A percentile compares a stretch with the other conserved stretches of the same genome.
phyloP scores from a whole-genome alignment of 2,888 invertebrate species.

The Fabriciana adippe region DNA sequence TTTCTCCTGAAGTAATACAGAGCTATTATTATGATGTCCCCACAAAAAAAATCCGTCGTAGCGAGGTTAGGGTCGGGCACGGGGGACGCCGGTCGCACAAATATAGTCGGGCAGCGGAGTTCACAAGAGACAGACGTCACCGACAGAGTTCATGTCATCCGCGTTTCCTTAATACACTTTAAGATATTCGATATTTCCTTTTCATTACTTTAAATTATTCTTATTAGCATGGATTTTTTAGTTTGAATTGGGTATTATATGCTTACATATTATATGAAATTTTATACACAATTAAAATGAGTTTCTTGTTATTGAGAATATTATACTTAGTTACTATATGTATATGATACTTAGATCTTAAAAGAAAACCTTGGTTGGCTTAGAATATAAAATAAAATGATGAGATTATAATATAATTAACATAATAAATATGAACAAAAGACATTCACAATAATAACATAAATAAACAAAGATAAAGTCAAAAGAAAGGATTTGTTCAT shows the following conservation, averaged over 20 bases:
- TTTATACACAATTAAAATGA: no score
- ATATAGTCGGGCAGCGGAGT: conserved; percentile 53
- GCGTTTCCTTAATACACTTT: conserved; percentile 12
- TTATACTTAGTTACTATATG: no score
- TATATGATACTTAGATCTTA: no score
- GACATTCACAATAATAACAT: not conserved
- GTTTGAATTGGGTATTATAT: no score
- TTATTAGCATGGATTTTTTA: not conserved
- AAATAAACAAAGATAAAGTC: conserved; percentile 35
- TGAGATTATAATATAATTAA: no score
- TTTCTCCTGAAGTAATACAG: conserved; percentile 82
- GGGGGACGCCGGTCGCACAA: conserved; percentile 48
- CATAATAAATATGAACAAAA: not conserved
- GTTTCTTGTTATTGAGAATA: no score
- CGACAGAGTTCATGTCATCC: conserved; percentile 39
- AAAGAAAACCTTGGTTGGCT: no score
- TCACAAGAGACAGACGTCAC: conserved; percentile 52
- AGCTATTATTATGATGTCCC: conserved; percentile 83
- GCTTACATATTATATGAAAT: no score
- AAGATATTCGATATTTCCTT: conserved; percentile 13
- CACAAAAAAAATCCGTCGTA: conserved; percentile 76
- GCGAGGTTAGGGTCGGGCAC: conserved; percentile 60
- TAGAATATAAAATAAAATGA: no score
- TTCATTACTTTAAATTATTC: conserved; percentile 7
- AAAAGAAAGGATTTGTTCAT: conserved; percentile 50